These are phyloP conservation scores for Ephydatia muelleri DNA, from an alignment of 37 sponge, comb jelly and placozoan genomes.

Conservation along the genomic window DNA sequence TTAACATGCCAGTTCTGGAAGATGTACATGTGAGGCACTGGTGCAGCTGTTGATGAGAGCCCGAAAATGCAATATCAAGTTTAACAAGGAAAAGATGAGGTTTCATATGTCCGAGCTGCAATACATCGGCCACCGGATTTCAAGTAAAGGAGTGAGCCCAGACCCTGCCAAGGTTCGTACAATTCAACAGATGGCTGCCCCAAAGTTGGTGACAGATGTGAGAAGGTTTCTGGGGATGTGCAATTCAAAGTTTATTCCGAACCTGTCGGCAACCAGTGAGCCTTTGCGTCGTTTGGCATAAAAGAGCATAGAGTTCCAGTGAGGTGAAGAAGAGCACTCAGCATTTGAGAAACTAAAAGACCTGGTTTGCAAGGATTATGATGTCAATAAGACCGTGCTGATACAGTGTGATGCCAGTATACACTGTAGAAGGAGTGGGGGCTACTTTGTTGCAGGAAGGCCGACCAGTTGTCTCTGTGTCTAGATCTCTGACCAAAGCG, in stretches of 20 bases:
- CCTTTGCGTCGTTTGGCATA: neutral
- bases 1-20: too few relatives aligned
- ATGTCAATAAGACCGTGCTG: neutral
- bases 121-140: constrained; percentile 6
- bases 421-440: constrained; percentile 17
- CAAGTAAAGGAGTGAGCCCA: constrained; percentile 8
- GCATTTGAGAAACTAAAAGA: too few relatives aligned
- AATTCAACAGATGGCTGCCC: constrained; percentile 5
- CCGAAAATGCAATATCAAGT: neutral
- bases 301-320: too few relatives aligned
- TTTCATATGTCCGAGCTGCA: neutral
- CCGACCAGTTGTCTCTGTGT: constrained; percentile 27
- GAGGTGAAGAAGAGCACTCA: too few relatives aligned
- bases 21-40: neutral
- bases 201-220: neutral
- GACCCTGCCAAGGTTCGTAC: constrained; percentile 21
- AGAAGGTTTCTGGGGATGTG: constrained; percentile 11
- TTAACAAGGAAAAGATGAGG: constrained; percentile 10
- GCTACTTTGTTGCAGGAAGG: constrained; percentile 28
- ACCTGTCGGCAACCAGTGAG: neutral
- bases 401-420: constrained; percentile 27
- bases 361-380: constrained; percentile 4
- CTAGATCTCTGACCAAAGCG: constrained; percentile 22
- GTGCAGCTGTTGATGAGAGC: constrained; percentile 9
- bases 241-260: constrained; percentile 25